phyloP scores from a whole-genome alignment of 2,797 vertebrate genomes.

The Acestrorhynchus altus region DNA sequence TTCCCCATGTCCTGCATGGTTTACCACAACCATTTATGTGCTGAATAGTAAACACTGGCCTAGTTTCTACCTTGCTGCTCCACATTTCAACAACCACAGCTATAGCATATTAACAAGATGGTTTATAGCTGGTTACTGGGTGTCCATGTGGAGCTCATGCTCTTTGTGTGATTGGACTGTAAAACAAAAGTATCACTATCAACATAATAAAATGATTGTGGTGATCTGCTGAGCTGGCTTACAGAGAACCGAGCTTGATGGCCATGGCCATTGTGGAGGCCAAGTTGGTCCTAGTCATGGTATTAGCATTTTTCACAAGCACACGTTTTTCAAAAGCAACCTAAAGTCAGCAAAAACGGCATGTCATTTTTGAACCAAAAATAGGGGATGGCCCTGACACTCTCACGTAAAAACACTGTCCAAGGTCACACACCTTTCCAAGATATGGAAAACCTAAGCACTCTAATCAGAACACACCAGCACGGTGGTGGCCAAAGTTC shows the following conservation, averaged over 20 bases:
- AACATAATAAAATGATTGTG: no score
- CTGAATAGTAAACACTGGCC: neutral
- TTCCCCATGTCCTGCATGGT: neutral
- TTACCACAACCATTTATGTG: neutral
- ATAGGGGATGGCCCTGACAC: conserved; percentile 1
- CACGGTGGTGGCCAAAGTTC: conserved; percentile 11
- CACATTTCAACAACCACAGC: neutral
- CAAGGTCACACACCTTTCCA: neutral
- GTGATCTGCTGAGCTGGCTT: no score
- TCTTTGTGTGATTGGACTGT: neutral
- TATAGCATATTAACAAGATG: neutral
- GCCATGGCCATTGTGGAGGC: neutral
- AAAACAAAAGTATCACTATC: neutral
- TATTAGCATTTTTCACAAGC: neutral
- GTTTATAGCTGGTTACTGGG: neutral
- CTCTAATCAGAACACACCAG: neutral
- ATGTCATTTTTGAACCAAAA: neutral
- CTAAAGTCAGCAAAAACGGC: conserved; percentile 10
- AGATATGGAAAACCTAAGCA: neutral
- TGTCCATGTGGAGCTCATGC: no score
- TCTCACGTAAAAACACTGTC: neutral
- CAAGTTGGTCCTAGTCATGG: neutral
- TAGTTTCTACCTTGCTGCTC: neutral
- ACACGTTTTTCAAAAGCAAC: neutral
- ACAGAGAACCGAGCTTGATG: no score